phyloP scores from a whole-genome alignment of 2,888 invertebrate genomes.

The Chymomyza procnemis region DNA sequence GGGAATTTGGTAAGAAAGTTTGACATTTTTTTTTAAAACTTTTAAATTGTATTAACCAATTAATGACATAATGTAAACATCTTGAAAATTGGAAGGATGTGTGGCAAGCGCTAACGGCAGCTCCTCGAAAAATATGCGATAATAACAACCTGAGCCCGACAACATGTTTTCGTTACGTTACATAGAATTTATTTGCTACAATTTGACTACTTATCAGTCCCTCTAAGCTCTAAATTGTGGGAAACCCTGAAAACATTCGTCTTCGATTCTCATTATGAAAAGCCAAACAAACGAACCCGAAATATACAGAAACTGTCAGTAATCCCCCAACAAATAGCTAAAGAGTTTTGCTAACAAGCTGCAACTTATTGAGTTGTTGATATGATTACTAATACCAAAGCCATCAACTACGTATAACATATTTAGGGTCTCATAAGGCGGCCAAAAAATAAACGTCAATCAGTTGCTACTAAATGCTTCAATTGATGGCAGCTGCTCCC shows the following conservation, averaged over 20 bases:
- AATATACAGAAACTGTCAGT: constrained; percentile 56
- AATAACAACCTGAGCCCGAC: too few species aligned
- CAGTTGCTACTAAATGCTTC: constrained; percentile 33
- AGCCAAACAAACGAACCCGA: neutral
- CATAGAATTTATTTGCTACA: too few species aligned
- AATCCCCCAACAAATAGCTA: neutral
- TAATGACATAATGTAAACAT: too few species aligned
- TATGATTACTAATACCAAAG: constrained; percentile 54
- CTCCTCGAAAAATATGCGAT: too few species aligned
- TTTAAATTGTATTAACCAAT: too few species aligned
- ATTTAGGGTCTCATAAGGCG: constrained; percentile 70
- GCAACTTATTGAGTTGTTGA: constrained; percentile 61
- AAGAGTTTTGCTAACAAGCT: constrained; percentile 50
- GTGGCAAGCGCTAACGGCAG: too few species aligned
- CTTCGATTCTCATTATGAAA: neutral
- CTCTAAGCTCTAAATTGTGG: too few species aligned
- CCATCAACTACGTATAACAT: constrained; percentile 67
- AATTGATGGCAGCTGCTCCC: constrained; percentile 46
- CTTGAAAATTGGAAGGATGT: too few species aligned
- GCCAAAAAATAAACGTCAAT: constrained; percentile 69
- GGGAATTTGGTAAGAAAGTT: too few species aligned
- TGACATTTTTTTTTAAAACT: too few species aligned
- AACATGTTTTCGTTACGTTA: too few species aligned
- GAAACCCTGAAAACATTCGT: neutral
- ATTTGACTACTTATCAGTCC: too few species aligned